Evolutionary conservation across 23 tunicate species (phyloP), one percentile per base, ranked within the genome.

Genomic region (Trididemnum nubilum): DNA sequence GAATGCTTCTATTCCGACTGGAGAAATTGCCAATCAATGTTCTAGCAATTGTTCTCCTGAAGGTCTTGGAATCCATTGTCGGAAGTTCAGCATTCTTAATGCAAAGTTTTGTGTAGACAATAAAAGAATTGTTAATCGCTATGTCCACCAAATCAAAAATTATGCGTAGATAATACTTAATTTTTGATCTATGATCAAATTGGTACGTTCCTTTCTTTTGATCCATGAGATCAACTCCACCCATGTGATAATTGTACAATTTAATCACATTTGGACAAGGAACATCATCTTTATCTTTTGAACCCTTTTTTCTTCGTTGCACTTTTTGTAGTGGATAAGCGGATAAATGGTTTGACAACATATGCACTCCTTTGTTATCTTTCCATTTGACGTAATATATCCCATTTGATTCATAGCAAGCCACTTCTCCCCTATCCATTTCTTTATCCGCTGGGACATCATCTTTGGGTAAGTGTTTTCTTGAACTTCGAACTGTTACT

Each of bases 101-200:
- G 5, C 22, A 15, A 7, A 69, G 7, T n/a, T 69, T 69, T 2
- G 38, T 69, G 74, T 30, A 69, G n/a, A 69, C 39, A 69, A 69
- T n/a, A 34, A 69, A 69, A 5, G 74, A 21, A 69, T 69, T 69
- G 37, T 69, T 69, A 32, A 69, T 25, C 29, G 74, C 74, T 28
- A 69, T 69, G 39, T 69, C 74, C 4, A 69, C 5, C 12, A 69
- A 37, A 69, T 69, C 74, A 69, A 33, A 69, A 4, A 69, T 37
- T 12, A 69, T 25, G 9, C 74, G 12, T 4, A 69, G 74, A 34
- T 69, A 69, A n/a, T 69, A 69, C 32, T 69, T 69, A 25, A 69
- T 32, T 30, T 69, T 69, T 69, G 74, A 69, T 33, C 74, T 12
- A n/a, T 69, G 74, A 37, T 69, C 74, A 69, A 69, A 69, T 33